phyloP scores from a whole-genome alignment of 2,888 invertebrate species.

The Apoda limacodes region DNA sequence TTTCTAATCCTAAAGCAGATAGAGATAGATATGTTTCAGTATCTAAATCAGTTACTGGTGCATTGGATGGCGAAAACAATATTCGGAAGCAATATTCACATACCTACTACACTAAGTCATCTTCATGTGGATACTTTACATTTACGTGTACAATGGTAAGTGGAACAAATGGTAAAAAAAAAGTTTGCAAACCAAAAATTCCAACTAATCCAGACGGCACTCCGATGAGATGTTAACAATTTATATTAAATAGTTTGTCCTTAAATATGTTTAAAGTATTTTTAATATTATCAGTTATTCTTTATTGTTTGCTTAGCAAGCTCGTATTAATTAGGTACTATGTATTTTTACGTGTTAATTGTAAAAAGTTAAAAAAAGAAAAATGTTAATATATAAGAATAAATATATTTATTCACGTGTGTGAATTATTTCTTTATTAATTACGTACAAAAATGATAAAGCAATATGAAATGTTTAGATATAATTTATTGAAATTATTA shows the following conservation, averaged over 20 bases:
- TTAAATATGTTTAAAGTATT: slow-evolving; percentile 3
- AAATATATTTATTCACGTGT: too few species aligned
- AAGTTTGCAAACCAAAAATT: slow-evolving; percentile 84
- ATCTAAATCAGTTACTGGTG: slow-evolving; percentile 83
- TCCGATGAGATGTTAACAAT: slow-evolving; percentile 68
- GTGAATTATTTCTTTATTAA: too few species aligned
- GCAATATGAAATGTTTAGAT: too few species aligned
- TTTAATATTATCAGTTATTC: neutral
- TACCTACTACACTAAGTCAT: slow-evolving; percentile 87
- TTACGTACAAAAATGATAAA: too few species aligned
- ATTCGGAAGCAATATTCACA: slow-evolving; percentile 80
- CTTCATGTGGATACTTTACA: slow-evolving; percentile 88
- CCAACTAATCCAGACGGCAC: slow-evolving; percentile 82
- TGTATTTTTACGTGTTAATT: too few species aligned
- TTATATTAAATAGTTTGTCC: slow-evolving; percentile 4
- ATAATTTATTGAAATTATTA: too few species aligned
- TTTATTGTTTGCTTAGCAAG: too few species aligned
- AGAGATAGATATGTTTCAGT: slow-evolving; percentile 81
- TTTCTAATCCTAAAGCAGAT: slow-evolving; percentile 42
- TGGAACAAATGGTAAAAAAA: slow-evolving; percentile 80
- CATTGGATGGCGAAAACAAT: slow-evolving; percentile 71
- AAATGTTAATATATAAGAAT: too few species aligned
- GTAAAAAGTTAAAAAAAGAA: too few species aligned
- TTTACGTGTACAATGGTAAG: slow-evolving; percentile 86
- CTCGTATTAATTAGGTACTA: slow-evolving; percentile 30